phyloP scores from a whole-genome alignment of 2,113 vertebrate species.

The Anguilla japonica region DNA sequence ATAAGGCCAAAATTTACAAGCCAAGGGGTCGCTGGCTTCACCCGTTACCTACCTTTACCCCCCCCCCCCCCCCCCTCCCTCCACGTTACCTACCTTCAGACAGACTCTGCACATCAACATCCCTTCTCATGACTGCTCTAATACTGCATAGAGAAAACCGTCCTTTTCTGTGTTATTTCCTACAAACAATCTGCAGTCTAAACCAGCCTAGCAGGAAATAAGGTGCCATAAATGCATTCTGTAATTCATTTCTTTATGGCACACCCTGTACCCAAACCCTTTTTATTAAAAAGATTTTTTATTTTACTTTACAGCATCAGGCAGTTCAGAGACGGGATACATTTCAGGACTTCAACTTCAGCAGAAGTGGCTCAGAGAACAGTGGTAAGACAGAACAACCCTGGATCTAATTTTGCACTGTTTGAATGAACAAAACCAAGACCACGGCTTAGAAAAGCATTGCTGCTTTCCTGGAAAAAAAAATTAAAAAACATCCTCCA shows the following conservation, averaged over 20 bases:
- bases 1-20: background rate
- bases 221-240: background rate
- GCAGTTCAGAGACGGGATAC: background rate
- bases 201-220: background rate
- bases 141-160: background rate
- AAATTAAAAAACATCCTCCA: no score
- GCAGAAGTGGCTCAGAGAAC: background rate
- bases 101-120: background rate
- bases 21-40: background rate
- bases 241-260: conserved; percentile 3
- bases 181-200: background rate
- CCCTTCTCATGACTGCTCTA: background rate
- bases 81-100: background rate
- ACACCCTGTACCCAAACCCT: conserved; percentile 1
- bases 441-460: background rate
- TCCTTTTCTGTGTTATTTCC: background rate
- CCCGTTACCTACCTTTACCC: background rate
- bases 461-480: no score
- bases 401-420: background rate
- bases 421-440: background rate
- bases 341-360: background rate
- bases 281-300: background rate
- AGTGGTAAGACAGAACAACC: background rate
- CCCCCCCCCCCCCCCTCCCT: background rate
- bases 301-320: background rate